Conservation (phyloP, 1,140 invertebrate species). For the Tetragonula clypearis region DNA sequence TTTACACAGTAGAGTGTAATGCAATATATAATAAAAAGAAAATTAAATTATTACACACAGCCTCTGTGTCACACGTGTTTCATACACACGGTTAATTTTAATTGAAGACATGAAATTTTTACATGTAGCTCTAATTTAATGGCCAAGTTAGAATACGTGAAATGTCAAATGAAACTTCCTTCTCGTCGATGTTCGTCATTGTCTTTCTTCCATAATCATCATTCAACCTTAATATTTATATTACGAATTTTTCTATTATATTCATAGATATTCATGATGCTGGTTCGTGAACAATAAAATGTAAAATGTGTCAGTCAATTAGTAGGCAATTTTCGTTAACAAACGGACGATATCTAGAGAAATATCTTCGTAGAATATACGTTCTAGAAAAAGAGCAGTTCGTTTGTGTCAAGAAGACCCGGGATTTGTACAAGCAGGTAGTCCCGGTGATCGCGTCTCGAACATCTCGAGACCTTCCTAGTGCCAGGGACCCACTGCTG, state of each 20-base stretch:
- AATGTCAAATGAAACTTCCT: background rate
- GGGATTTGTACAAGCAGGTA: slow-evolving; percentile 41
- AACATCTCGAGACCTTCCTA: slow-evolving; percentile 41
- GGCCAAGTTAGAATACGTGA: too few species aligned
- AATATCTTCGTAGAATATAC: background rate
- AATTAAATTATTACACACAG: too few species aligned
- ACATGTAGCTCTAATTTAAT: too few species aligned
- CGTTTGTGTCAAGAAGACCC: slow-evolving; percentile 32
- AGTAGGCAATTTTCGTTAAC: background rate
- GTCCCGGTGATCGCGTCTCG: slow-evolving; percentile 52
- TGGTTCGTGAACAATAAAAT: background rate
- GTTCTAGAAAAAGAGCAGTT: background rate
- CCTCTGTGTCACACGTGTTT: too few species aligned
- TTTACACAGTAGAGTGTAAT: too few species aligned
- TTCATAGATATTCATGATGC: background rate
- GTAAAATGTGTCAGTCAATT: background rate
- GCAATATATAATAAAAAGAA: too few species aligned
- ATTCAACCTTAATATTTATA: background rate
- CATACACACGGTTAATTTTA: too few species aligned
- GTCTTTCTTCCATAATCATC: too few species aligned
- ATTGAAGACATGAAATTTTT: too few species aligned
- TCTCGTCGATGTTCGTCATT: background rate
- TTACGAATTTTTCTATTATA: background rate
- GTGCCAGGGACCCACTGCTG: slow-evolving; percentile 43
- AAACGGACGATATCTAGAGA: too few species aligned